A percentile compares a stretch with the other conserved stretches of the same genome.
Conservation (phyloP, 2,888 invertebrate species). For the Hypsopygia costalis region DNA sequence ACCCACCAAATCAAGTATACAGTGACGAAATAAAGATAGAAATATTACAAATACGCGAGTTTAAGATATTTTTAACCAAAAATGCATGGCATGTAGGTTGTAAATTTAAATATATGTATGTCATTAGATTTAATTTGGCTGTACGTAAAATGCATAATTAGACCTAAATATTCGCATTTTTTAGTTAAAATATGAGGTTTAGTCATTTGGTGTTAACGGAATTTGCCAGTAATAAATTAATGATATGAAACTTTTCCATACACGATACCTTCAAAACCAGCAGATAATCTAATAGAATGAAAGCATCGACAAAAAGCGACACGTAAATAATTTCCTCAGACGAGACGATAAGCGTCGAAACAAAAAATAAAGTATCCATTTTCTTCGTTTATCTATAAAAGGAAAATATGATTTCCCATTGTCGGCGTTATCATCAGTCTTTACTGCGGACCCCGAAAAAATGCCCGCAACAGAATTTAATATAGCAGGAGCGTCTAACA, state of each 20-base stretch:
- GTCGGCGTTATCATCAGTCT: conserved; percentile 54
- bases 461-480: conserved; percentile 68
- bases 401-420: conserved; percentile 62
- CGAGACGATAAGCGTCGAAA: conserved; percentile 36
- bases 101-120: too few species aligned
- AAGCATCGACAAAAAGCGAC: conserved; percentile 24
- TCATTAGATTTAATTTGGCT: too few species aligned
- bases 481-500: conserved; percentile 62
- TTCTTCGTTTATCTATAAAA: conserved; percentile 42
- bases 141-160: too few species aligned
- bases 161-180: too few species aligned
- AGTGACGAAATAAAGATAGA: too few species aligned
- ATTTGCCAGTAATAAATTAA: too few species aligned
- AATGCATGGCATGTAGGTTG: too few species aligned
- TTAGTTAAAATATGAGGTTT: too few species aligned
- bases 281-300: not conserved
- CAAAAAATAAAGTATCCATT: conserved; percentile 49
- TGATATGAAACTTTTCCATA: not conserved
- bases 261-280: not conserved
- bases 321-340: conserved; percentile 46
- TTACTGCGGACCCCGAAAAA: conserved; percentile 49
- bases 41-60: too few species aligned
- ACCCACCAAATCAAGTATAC: too few species aligned
- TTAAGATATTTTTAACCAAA: too few species aligned
- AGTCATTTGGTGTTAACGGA: too few species aligned